Evolutionary conservation across 2,888 invertebrate genomes (phyloP), one percentile per base, ranked within the genome.

Genomic region (Ormyrus rosae): DNA sequence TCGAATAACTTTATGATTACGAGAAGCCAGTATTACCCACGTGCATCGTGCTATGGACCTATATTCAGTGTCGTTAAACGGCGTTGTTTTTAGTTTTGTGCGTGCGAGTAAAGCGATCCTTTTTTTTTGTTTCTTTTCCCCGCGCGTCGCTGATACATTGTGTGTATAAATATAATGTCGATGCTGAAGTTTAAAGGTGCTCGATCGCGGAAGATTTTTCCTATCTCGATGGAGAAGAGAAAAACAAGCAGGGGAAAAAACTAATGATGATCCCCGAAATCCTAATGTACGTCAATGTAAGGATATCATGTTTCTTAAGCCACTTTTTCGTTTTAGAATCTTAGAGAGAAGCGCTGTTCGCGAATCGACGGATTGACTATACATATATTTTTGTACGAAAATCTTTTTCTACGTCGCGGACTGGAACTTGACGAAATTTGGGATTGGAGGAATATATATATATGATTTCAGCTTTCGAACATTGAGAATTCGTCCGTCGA

Each of bases 11-110:
- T 77, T 73, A 73, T 13, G 13, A 81, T 82, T 83, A 81, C 71
- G 58, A 80, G 64, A 82, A 83, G 83, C 75, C 82, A 83, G 84
- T 76, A 82, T 82, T 82, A 82, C 46, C 45, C 71, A 77, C 61
- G 63, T 78, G 77, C 71, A 67, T 74, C 70, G 78, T 50, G 78
- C 71, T 71, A 80, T 55, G 67, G 71, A 78, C 61, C 50, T 58
- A 69, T 69, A 69, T 69, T 81, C 69, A 64, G 34, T 34, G 34
- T 34, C 34, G 34, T 34, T 34, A 34, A 34, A 34, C 34, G 34
- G 34, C 34, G 34, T 34, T 34, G 34, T 34, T 34, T 34, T 34
- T 34, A 34, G 34, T 34, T 34, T 34, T 34, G 34, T 34, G 60
- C 50, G 11, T 48, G 50, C 65, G 78, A 78, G 34, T 19, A 48